Base-by-base conservation (phyloP, 2,888 invertebrate genomes). In the Lacanobia oleracea region DNA sequence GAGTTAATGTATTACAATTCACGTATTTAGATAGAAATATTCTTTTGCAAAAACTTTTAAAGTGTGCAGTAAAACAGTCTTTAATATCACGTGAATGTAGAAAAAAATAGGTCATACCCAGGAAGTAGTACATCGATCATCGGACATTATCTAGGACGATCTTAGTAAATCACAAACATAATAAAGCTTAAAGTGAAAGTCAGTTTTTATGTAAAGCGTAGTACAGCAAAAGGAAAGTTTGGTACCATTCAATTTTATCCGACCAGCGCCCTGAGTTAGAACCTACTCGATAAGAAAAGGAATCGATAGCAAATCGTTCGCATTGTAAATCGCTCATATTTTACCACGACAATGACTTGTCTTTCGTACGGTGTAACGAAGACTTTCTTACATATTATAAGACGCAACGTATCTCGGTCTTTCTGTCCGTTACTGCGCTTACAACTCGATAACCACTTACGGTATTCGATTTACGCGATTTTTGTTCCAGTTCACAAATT, bases 161-260 rank as follows among this genome's bases (percentile, higher is more conserved):
- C 67, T 68, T 65, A 78, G 65, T 73, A 67, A 79, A 60, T 67
- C 70, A 68, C 69, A 67, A 54, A 72, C 65, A 78, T 72, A 81
- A 82, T 82, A 78, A 82, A 79, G 61, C 73, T 81, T 76, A 67
- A 27, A 79, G 87, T 77, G 84, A 87, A 86, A 85, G 86, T 87
- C n/a, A 1, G 63, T 66, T 76, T 79, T 84, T 81, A 73, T 83
- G 75, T 74, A 61, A 76, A 75, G 51, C 70, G 72, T 79, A 77
- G 79, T 74, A 83, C 74, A 76, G 61, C 67, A 65, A 80, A 82
- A 76, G 69, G 85, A 87, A 85, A 86, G 85, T 82, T 79, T 45
- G 53, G 60, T 75, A 65, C 14, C 62, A 63, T 74, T 60, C 21
- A 53, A 54, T 60, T 65, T 64, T 54, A 64, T 43, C 50, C 18